These are phyloP conservation scores for Nematostella vectensis DNA, from an alignment of 92 coral and sea anemone genomes.

Conservation along the genomic window DNA sequence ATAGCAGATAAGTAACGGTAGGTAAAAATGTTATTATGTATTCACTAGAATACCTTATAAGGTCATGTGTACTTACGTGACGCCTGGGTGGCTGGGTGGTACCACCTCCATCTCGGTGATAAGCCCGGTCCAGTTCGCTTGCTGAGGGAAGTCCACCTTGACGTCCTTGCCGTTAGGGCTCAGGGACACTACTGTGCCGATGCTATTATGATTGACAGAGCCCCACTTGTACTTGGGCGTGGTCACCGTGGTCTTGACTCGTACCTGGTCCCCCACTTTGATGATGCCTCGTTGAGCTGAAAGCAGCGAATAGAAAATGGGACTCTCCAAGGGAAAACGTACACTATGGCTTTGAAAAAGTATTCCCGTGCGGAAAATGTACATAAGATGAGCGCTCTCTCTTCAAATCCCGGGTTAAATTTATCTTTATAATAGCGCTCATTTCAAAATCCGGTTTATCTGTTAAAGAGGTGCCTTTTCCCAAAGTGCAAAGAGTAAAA, in stretches of 20 bases:
- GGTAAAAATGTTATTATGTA: no score
- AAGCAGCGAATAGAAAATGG: not conserved
- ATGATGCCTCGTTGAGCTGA: constrained; percentile 87
- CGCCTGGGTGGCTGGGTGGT: constrained; percentile 82
- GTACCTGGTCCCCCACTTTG: constrained; percentile 94
- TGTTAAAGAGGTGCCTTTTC: no score
- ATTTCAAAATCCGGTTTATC: no score
- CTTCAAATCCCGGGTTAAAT: no score
- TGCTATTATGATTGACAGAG: constrained; percentile 85
- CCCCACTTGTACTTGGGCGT: constrained; percentile 99
- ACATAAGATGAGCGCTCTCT: no score
- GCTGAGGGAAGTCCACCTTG: constrained; percentile 97
- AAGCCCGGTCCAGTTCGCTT: constrained; percentile 98
- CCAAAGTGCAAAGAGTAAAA: no score
- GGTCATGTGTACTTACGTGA: constrained; percentile 91
- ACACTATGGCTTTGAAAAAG: no score
- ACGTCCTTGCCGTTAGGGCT: constrained; percentile 97
- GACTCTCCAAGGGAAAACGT: no score
- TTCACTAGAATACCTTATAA: no score
- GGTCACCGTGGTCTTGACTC: constrained; percentile 89
- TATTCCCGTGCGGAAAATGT: no score
- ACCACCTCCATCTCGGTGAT: constrained; percentile 97
- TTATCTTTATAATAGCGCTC: no score
- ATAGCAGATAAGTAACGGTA: no score
- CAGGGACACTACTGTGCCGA: constrained; percentile 92